Conservation (phyloP, 2,113 vertebrate species). For the Embiotoca jacksoni region DNA sequence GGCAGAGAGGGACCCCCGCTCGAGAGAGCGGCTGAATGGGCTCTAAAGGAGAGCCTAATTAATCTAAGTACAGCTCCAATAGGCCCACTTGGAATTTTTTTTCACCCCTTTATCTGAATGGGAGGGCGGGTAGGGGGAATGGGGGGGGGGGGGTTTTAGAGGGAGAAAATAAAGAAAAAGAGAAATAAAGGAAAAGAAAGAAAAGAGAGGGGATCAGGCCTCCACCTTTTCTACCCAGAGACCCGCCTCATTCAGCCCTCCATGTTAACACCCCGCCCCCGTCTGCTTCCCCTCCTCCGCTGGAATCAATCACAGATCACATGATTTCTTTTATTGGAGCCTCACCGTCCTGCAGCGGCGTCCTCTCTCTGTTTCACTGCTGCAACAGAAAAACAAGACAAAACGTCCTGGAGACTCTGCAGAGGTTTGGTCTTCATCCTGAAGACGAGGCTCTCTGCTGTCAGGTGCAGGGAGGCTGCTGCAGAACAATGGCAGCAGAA, state of each 20-base stretch:
- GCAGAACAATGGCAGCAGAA: slow-evolving; percentile 90
- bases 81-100: slow-evolving; percentile 88
- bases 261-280: slow-evolving; percentile 80
- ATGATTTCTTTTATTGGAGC: slow-evolving; percentile 9
- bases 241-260: slow-evolving; percentile 82
- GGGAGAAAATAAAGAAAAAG: slow-evolving; percentile 53
- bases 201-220: slow-evolving; percentile 83
- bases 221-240: slow-evolving; percentile 82
- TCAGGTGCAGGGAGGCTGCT: slow-evolving; percentile 82
- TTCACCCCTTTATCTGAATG: slow-evolving; percentile 85
- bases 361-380: background rate
- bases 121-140: slow-evolving; percentile 30
- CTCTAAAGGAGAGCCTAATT: slow-evolving; percentile 93
- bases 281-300: slow-evolving; percentile 8
- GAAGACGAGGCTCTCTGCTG: slow-evolving; percentile 72
- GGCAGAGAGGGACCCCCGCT: slow-evolving; percentile 85
- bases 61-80: slow-evolving; percentile 93
- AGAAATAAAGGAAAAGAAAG: slow-evolving; percentile 60
- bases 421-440: background rate
- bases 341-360: background rate
- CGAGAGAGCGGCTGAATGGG: slow-evolving; percentile 89
- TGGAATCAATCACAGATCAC: slow-evolving; percentile 80
- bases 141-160: background rate
- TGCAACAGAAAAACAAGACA: background rate
- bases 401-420: too few relatives aligned